Conservation (phyloP, 2,113 vertebrate genomes). For the Neogale vison region DNA sequence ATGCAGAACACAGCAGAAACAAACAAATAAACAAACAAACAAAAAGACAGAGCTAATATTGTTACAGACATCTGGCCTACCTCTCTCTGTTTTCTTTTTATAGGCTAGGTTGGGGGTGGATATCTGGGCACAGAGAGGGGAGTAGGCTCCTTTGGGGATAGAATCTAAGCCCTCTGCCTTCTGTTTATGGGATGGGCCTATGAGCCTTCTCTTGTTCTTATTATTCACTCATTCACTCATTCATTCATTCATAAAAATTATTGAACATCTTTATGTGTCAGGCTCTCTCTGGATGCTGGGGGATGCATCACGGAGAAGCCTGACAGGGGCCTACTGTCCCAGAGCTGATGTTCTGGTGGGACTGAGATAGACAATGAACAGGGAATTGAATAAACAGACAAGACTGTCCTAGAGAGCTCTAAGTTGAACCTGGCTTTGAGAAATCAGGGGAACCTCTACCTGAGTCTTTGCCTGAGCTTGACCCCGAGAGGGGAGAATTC, state of each 20-base stretch:
- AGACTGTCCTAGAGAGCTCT: not conserved
- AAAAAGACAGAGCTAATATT: fast-evolving
- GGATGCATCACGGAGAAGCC: not conserved
- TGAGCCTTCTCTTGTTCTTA: not conserved
- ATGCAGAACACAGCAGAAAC: not conserved
- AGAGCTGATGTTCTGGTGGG: not conserved
- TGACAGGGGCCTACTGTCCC: not conserved
- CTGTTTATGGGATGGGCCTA: not conserved
- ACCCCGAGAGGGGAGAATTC: not conserved
- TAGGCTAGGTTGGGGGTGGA: not conserved
- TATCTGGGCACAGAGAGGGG: not conserved
- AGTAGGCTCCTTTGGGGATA: not conserved
- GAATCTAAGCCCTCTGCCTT: not conserved
- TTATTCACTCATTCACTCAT: not conserved
- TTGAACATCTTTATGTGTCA: not conserved
- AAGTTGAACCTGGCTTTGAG: not conserved
- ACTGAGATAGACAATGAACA: not conserved
- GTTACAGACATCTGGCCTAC: not conserved
- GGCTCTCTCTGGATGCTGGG: not conserved
- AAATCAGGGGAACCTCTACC: not conserved
- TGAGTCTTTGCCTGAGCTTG: not conserved
- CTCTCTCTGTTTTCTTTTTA: not conserved
- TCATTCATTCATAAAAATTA: not conserved
- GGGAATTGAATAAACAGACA: not conserved
- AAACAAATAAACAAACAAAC: too few species aligned